Evolutionary conservation across 2,888 invertebrate genomes (phyloP).

Genomic region (Drosophila cracens): DNA sequence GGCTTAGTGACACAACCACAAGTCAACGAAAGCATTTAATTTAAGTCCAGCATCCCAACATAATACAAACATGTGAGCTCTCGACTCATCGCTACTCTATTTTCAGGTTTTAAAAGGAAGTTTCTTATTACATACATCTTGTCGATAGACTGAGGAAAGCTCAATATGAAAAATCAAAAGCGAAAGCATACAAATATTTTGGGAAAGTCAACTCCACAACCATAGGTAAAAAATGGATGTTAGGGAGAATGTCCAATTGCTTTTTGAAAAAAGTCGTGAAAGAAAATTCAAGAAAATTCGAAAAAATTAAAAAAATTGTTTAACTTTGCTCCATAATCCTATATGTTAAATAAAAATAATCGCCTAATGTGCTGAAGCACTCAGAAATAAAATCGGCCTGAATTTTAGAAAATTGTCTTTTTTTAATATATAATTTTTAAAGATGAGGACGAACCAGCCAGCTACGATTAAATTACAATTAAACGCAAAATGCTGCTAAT

Average conservation of each 20-base stretch:
- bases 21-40: conserved; percentile 5
- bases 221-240: not conserved
- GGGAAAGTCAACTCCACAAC: not conserved
- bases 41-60: conserved; percentile 1
- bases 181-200: not conserved
- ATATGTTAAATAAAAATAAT: too few relatives aligned
- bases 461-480: not conserved
- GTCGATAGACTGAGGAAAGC: not conserved
- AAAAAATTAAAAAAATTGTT: not conserved
- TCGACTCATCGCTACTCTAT: not conserved
- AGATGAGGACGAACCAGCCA: not conserved
- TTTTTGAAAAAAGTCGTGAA: not conserved
- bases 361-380: too few relatives aligned
- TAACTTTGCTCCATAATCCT: not conserved
- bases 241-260: not conserved
- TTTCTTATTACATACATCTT: not conserved
- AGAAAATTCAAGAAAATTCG: not conserved
- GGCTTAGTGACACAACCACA: conserved; percentile 10
- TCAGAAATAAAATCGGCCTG: too few relatives aligned
- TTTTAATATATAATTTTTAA: too few relatives aligned
- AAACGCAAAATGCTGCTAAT: not conserved
- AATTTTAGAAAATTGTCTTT: not conserved
- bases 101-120: not conserved
- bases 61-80: not conserved
- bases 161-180: not conserved